Evolutionary conservation across 2,888 invertebrate genomes (phyloP).

Genomic region (Caenorhabditis sp.): DNA sequence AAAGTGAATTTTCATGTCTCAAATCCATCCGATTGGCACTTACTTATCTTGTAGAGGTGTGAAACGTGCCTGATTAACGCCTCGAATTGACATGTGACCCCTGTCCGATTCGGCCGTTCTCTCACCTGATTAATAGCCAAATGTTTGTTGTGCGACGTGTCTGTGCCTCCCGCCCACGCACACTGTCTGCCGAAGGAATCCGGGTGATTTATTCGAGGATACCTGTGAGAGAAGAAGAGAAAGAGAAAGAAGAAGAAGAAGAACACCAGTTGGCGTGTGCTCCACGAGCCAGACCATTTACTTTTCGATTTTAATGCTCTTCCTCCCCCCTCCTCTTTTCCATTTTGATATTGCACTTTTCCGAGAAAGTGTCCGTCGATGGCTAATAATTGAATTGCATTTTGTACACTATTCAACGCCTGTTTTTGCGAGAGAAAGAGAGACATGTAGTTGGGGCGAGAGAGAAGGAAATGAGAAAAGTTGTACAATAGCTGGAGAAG

Average conservation of each 20-base stretch:
- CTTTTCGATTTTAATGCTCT: not conserved
- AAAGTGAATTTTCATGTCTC: slow-evolving; percentile 1
- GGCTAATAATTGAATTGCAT: too few species aligned
- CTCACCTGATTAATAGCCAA: slow-evolving; percentile 52
- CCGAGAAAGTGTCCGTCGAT: not conserved
- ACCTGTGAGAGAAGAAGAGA: slow-evolving; percentile 13
- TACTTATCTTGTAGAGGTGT: too few species aligned
- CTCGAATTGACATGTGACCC: slow-evolving; percentile 47
- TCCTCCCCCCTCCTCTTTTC: not conserved
- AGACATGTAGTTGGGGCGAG: too few species aligned
- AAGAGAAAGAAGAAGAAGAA: not conserved
- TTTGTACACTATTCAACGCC: too few species aligned
- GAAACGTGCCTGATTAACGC: slow-evolving; percentile 11
- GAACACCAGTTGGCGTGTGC: slow-evolving; percentile 42
- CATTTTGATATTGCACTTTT: too few species aligned
- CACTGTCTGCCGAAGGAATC: slow-evolving; percentile 16
- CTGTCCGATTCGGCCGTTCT: not conserved
- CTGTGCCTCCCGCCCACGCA: slow-evolving; percentile 6
- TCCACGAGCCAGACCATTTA: not conserved
- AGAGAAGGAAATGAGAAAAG: not conserved
- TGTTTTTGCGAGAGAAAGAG: too few species aligned
- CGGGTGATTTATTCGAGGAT: slow-evolving; percentile 53
- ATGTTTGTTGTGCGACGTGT: slow-evolving; percentile 49
- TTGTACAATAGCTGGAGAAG: not conserved
- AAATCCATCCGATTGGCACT: too few species aligned